Conservation (phyloP, 2,113 vertebrate species). For the Hemiprocne comata region DNA sequence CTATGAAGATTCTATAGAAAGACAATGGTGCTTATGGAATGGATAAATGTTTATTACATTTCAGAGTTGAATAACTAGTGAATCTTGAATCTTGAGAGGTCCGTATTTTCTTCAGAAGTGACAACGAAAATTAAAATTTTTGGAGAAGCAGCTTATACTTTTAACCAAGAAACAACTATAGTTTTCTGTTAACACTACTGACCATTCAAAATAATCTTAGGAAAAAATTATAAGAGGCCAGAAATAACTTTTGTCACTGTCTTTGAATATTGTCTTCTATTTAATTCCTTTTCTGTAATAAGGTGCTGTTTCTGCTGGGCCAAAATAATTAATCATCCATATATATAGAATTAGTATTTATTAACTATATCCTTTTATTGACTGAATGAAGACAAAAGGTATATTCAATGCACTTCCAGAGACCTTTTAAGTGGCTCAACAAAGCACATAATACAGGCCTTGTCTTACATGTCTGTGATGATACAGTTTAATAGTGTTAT, state of each 20-base stretch:
- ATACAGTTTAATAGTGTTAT: slow-evolving; percentile 74
- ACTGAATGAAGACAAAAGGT: neutral
- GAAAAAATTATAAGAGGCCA: neutral
- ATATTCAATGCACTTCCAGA: neutral
- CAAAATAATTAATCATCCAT: neutral
- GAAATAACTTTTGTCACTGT: neutral
- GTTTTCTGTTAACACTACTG: neutral
- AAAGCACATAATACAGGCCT: slow-evolving; percentile 56
- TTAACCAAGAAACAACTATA: neutral
- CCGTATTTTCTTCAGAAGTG: neutral
- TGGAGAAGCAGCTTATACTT: neutral
- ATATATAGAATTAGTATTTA: slow-evolving; percentile 5
- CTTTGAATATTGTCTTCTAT: neutral
- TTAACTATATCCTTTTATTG: slow-evolving; percentile 6
- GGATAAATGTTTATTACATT: neutral
- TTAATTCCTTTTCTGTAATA: neutral
- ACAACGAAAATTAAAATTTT: neutral
- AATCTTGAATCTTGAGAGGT: neutral
- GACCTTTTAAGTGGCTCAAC: slow-evolving; percentile 37
- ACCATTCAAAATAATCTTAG: neutral
- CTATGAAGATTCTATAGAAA: neutral
- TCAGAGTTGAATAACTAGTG: neutral
- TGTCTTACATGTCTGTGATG: slow-evolving; percentile 71
- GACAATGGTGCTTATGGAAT: neutral
- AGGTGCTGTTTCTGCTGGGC: neutral